phyloP scores from a whole-genome alignment of 2,888 invertebrate genomes.

The Gymnosoma rotundatum region DNA sequence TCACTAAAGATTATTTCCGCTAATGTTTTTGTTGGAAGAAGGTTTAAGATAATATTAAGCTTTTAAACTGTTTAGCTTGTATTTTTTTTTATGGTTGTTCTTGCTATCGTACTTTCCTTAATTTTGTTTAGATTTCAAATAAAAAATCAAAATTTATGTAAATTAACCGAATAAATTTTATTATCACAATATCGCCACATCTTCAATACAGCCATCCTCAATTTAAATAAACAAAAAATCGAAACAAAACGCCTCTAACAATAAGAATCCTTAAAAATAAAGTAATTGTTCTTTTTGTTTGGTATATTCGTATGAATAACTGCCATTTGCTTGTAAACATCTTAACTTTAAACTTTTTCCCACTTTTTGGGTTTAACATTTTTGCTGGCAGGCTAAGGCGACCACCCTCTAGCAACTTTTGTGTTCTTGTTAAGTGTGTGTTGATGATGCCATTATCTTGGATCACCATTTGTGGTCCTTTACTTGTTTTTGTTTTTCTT shows the following conservation, averaged over 20 bases:
- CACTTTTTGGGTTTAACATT: slow-evolving; percentile 48
- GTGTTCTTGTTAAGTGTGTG: slow-evolving; percentile 72
- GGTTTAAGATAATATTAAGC: slow-evolving; percentile 19
- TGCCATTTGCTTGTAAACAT: slow-evolving; percentile 65
- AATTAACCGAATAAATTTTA: slow-evolving; percentile 76
- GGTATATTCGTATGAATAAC: slow-evolving; percentile 42
- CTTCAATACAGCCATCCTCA: slow-evolving; percentile 65
- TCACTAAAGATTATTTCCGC: slow-evolving; percentile 58
- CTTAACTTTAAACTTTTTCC: slow-evolving; percentile 65
- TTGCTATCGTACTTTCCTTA: slow-evolving; percentile 49
- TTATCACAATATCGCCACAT: slow-evolving; percentile 74
- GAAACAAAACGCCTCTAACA: slow-evolving; percentile 70
- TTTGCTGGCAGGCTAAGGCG: slow-evolving; percentile 12
- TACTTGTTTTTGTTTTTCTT: slow-evolving; percentile 48
- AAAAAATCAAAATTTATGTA: slow-evolving; percentile 75
- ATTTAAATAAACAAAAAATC: slow-evolving; percentile 66
- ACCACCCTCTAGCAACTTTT: slow-evolving; percentile 59
- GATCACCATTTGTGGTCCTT: slow-evolving; percentile 76
- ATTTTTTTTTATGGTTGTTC: neutral
- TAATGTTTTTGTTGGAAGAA: slow-evolving; percentile 10
- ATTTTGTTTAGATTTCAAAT: slow-evolving; percentile 68
- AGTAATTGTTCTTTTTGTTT: slow-evolving; percentile 70
- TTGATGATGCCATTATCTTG: slow-evolving; percentile 81
- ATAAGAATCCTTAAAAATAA: slow-evolving; percentile 68
- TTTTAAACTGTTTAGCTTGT: slow-evolving; percentile 37